phyloP scores from a whole-genome alignment of 2,888 invertebrate genomes.

The Lysandra coridon region DNA sequence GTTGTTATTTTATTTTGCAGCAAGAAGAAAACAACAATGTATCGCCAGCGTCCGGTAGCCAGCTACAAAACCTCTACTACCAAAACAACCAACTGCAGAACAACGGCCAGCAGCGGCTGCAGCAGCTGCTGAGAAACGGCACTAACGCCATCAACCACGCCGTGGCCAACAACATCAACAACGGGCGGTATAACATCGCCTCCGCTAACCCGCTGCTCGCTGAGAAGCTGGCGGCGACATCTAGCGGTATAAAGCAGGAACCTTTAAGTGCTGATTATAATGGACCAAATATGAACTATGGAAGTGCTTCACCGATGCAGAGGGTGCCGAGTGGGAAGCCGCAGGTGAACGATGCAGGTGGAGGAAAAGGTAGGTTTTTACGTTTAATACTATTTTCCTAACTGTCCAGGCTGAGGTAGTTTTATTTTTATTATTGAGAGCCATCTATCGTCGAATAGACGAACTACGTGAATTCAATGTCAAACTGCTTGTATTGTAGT shows the following conservation, averaged over 20 bases:
- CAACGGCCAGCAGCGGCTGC: conserved; percentile 70
- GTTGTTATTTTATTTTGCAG: conserved; percentile 55
- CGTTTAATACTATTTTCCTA: conserved; percentile 34
- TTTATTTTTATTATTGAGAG: conserved; percentile 40
- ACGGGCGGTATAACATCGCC: conserved; percentile 87
- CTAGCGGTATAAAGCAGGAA: conserved; percentile 80
- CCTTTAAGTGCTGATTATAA: conserved; percentile 75
- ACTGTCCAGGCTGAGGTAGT: too few relatives aligned
- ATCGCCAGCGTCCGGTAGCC: conserved; percentile 69
- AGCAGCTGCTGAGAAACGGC: conserved; percentile 71
- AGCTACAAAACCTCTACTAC: conserved; percentile 69
- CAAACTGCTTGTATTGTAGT: neutral
- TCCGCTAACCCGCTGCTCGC: conserved; percentile 93
- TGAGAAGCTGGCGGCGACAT: conserved; percentile 90
- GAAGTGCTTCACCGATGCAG: conserved; percentile 75
- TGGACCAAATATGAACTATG: conserved; percentile 76
- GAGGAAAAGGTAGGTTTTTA: conserved; percentile 77
- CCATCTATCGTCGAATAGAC: conserved; percentile 48
- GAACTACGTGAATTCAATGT: conserved; percentile 39
- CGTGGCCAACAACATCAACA: conserved; percentile 72
- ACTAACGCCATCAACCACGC: conserved; percentile 73
- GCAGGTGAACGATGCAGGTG: conserved; percentile 76
- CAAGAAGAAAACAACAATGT: conserved; percentile 79
- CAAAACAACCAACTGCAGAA: conserved; percentile 66
- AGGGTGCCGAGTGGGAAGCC: conserved; percentile 77